These are phyloP conservation scores for Pantherophis alleghaniensis DNA, from an alignment of 2,797 vertebrate genomes.

Conservation along the genomic window DNA sequence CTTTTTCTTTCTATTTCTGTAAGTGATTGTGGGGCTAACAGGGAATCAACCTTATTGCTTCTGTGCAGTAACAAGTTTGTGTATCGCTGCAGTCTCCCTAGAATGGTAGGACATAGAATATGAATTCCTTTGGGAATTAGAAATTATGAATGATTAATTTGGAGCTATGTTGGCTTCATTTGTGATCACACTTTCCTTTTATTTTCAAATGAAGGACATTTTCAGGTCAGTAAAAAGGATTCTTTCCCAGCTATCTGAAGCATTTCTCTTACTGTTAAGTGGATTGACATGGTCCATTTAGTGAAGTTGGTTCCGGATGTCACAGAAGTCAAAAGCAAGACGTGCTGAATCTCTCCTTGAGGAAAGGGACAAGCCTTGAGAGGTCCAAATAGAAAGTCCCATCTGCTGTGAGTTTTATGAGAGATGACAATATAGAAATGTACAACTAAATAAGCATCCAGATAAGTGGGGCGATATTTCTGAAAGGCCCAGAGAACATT, in stretches of 20 bases:
- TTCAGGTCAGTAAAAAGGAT: not conserved
- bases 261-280: not conserved
- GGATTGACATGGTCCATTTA: not conserved
- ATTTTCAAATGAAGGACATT: not conserved
- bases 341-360: not conserved
- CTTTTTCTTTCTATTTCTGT: conserved; percentile 2
- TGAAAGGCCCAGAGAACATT: not conserved
- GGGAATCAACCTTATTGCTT: not conserved
- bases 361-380: not conserved
- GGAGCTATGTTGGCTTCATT: not conserved
- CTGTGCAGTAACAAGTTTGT: not conserved
- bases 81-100: not conserved
- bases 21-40: not conserved
- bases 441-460: not conserved
- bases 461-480: not conserved
- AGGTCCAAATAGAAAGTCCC: not conserved
- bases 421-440: not conserved
- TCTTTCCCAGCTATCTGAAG: not conserved
- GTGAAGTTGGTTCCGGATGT: not conserved
- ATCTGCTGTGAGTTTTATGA: not conserved
- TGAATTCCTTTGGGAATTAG: not conserved
- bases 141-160: not conserved
- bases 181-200: not conserved
- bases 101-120: not conserved
- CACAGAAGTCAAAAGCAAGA: not conserved